Evolutionary conservation across 2,888 invertebrate genomes (phyloP), one percentile per base, ranked within the genome.

Genomic region (Dendrolimus pini): DNA sequence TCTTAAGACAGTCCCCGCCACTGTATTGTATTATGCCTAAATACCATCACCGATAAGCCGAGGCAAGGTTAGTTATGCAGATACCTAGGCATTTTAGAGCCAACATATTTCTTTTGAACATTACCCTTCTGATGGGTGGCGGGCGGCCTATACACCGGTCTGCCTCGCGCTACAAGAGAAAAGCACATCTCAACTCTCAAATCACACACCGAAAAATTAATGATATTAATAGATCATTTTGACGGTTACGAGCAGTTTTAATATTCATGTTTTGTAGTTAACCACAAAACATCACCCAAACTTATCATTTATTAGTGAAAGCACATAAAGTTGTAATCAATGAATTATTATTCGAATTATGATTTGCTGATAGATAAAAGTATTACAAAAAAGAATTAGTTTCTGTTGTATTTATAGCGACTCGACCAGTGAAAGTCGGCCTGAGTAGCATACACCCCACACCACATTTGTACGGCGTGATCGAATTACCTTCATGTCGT

Each of bases 101-200:
- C 77, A 77, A 78, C 75, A 75, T 76, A 75, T 76, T 75, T 76
- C 74, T 71, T 76, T 74, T 72, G 65, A 82, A 88, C 85, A 73
- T 90, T 90, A 89, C 89, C 90, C 89, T 85, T 84, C 70, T 85
- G 88, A 78, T 90, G 90, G 68, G 83, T 86, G 74, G 85, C 69
- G 68, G 89, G 89, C 82, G 81, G 81, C 80, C 73, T 83, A 80
- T 85, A 86, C 78, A 74, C 72, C 77, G 80, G 80, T 74, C 82
- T 81, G 81, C 75, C 82, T 78, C 80, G 75, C 70, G 75, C 89
- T 90, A 90, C 80, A 86, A 89, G 83, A 90, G 76, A 87, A 89
- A 89, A 75, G 80, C 77, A 85, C 74, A 86, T 77, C 87, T 90
- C 80, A 90, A 85, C 84, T 77, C 73, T 81, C 75, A 78, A 73